Conservation (phyloP, 2,888 invertebrate species). For the Xylota segnis region DNA sequence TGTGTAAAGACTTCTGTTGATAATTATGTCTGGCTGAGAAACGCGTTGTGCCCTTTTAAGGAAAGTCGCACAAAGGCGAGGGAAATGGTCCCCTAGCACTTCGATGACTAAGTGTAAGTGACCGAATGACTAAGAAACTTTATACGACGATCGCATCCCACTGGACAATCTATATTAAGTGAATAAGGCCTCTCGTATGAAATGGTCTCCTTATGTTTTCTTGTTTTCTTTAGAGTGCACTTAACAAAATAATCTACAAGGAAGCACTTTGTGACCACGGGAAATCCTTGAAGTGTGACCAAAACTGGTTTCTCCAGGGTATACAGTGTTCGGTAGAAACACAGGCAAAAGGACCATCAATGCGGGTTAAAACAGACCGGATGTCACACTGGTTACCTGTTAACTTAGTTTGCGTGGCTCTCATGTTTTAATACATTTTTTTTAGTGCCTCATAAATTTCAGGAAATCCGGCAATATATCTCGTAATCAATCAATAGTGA, state of each 20-base stretch:
- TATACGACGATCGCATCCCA: constrained; percentile 36
- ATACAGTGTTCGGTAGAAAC: background rate
- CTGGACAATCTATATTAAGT: constrained; percentile 17
- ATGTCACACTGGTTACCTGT: constrained; percentile 66
- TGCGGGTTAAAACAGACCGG: constrained; percentile 42
- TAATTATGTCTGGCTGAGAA: constrained; percentile 49
- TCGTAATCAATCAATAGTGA: constrained; percentile 48
- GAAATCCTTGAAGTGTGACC: constrained; percentile 75
- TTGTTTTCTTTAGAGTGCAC: constrained; percentile 42
- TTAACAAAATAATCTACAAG: constrained; percentile 50
- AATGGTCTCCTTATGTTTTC: constrained; percentile 46
- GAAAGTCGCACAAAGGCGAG: constrained; percentile 28
- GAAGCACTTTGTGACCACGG: constrained; percentile 64
- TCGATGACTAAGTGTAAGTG: constrained; percentile 66
- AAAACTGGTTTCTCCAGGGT: constrained; percentile 56
- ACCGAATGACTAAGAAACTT: constrained; percentile 64
- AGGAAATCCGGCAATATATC: constrained; percentile 10
- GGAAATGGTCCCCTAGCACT: constrained; percentile 34
- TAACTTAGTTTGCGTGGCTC: constrained; percentile 30
- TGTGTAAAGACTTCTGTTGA: constrained; percentile 37
- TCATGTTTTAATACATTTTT: constrained; percentile 21
- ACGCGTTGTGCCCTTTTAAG: constrained; percentile 26
- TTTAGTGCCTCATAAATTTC: background rate
- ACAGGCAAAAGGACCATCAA: constrained; percentile 40
- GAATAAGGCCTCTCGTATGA: constrained; percentile 33